Base-by-base conservation (phyloP, 2,113 vertebrate genomes). In the Lagenorhynchus albirostris region DNA sequence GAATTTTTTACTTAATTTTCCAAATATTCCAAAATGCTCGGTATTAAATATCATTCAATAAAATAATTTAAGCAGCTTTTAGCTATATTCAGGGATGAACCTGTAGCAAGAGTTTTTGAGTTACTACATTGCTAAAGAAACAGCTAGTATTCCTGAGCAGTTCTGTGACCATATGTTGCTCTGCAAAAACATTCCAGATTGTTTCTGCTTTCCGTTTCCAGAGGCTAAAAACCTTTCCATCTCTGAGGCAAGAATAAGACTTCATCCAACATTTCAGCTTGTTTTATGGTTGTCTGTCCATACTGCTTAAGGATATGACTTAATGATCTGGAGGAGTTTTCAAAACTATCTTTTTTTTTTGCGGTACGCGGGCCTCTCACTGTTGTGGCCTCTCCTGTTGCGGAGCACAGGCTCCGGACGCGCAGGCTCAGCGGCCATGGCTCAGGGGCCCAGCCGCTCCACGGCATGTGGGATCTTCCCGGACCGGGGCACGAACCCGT, bases 21-120 rank as follows among this genome's bases (percentile, higher is more conserved):
- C 31, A 80, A 93, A 68, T 93, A 89, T 84, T 92, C 53, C 62
- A 88, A 92, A 87, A 74, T 47, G 10, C 25, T 88, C 85, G 6
- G 14, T 38, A 0, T 94, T 96, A 95, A 96, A 94, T 86, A 96
- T 67, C 89, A 94, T 65, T 50, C 67, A 98, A 47, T 92, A 85
- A 94, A 94, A 71, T 96, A 84, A 92, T 76, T 76, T 73, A 65
- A 94, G 71, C 58, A 89, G 68, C 31, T 95, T 97, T 93, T 53
- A 81, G 29, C 31, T 94, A 81, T 55, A 62, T 88, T 92, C 62
- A 76, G 82, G 79, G 91, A 94, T 6, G 9, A 68, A 91, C 90
- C 50, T 92, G 53, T 77, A 88, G 80, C 33, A 92, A 93, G 92
- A 88, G 41, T 77, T 63, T 95, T 92, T 23, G 53, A 95, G 26